Base-by-base conservation (phyloP, 2,888 invertebrate genomes). In the Lithophane socia region DNA sequence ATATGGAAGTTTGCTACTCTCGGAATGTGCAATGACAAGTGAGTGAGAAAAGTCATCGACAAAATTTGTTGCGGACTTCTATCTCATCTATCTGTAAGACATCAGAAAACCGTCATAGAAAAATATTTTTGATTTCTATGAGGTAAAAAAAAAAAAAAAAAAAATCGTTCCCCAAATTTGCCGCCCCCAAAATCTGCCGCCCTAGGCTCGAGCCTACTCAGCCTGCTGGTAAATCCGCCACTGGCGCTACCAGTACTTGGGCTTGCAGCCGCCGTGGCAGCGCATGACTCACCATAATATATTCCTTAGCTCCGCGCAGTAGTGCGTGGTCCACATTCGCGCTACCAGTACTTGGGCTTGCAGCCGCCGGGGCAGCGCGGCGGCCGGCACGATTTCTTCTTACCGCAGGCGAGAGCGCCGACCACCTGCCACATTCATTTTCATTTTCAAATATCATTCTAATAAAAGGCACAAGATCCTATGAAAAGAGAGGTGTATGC, bases 371-470 rank as follows among this genome's bases (percentile, higher is more conserved):
- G 64, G n/a, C 64, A 65, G 86, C 95, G 95, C 73, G 96, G 96
- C 37, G 96, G 96, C 0, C 94, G 92, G 73, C 96, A 96, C 83
- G 92, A 73, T 0, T 91, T 75, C 84, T 92, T 94, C 73, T 87
- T 92, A 79, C 91, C 92, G 82, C 95, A 95, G 72, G 94, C 95
- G 65, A 95, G 83, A 13, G 93, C 91, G 72, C 94, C 91, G 52
- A 92, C 91, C 79, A 95, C 92, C 94, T 95, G 86, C 47, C 29
- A 58, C 58, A 67, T 58, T 67, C 1, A 37, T 68, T 37, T 29
- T 29, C 21, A 66, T 67, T 21, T 49, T 29, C 29, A 66, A 49
- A 49, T 21, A 24, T 12, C 7, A 24, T n/a, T n/a, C 18, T 49
- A 49, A 21, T 29, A 56, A 54, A 29, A 21, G 29, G 21, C 29